Conservation (phyloP, 2,113 vertebrate genomes). For the Antigone vipio region DNA sequence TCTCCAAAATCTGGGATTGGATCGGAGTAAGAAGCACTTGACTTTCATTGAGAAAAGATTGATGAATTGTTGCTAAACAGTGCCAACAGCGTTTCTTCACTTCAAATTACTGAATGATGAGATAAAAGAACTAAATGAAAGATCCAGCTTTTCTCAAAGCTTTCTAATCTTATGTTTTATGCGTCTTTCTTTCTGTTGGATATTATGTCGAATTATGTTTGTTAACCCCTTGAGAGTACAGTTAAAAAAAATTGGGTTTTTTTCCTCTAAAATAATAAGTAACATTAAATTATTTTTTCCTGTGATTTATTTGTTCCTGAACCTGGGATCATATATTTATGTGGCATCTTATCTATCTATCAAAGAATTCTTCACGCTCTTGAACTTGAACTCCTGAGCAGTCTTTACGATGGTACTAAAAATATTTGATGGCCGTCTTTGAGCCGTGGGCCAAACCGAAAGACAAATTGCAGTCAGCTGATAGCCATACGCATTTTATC, state of each 20-base stretch:
- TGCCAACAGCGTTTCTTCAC: not conserved
- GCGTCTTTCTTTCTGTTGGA: constrained; percentile 8
- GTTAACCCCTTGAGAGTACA: not conserved
- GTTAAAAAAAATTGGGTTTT: not conserved
- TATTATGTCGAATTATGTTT: not conserved
- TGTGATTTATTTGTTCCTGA: not conserved
- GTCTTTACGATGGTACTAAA: not conserved
- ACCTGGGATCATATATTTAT: not conserved
- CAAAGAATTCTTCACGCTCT: not conserved
- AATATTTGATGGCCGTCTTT: not conserved
- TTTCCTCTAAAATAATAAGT: not conserved
- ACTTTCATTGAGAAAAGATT: not conserved
- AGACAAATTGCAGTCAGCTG: not conserved
- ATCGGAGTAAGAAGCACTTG: not conserved
- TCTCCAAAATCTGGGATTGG: not conserved
- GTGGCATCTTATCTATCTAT: not conserved
- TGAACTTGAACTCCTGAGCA: not conserved
- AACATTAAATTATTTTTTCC: not conserved
- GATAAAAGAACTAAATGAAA: constrained; percentile 10
- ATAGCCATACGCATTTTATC: not conserved
- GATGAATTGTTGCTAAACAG: constrained; percentile 4
- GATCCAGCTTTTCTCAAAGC: not conserved
- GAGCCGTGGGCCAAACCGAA: not conserved
- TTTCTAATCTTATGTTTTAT: not conserved
- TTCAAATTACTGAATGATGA: not conserved